Base-by-base conservation (phyloP, 2,797 vertebrate genomes). In the Pipistrellus pygmaeus region DNA sequence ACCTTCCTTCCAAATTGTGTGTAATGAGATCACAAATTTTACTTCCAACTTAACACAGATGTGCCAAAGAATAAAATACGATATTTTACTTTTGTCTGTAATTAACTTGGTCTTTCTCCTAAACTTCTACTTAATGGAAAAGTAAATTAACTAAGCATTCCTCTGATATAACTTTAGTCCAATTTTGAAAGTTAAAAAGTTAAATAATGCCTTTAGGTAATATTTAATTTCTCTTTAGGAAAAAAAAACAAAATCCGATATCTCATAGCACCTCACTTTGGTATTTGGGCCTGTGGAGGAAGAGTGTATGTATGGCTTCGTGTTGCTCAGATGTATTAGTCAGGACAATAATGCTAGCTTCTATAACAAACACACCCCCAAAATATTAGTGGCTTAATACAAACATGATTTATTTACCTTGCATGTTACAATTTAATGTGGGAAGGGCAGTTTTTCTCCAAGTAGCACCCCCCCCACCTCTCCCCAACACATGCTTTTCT, bases 21-120 rank as follows among this genome's bases (percentile, higher is more conserved):
- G 25, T 92, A 95, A 88, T 88, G 48, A 69, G 76, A 85, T 95
- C 10, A 20, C 44, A 95, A 93, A 96, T 95, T 95, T 60, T 92
- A 88, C 38, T 93, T 94, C 41, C 32, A 88, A 46, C 71, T 60
- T 93, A 92, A 88, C 18, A 80, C 9, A 78, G 80, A 92, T 83
- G 38, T 48, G 57, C 89, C 82, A 90, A 95, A 90, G 69, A 90
- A 78, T 88, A 86, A 94, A 96, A 92, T 78, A 51, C 32, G 66
- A 90, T 72, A 75, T 91, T 87, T 87, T 77, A 81, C 85, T 96
- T 88, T 91, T 68, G 23, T 80, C 83, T 89, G 1, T 95, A 95
- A 96, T 84, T 94, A 88, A 94, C 89, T 80, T 88, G 94, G 30
- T 88, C 55, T 96, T 91, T 86, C 83, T 90, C 66, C 71, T 78